Evolutionary conservation across 2,888 invertebrate species (phyloP).

Genomic region (Philopedon plagiatum): DNA sequence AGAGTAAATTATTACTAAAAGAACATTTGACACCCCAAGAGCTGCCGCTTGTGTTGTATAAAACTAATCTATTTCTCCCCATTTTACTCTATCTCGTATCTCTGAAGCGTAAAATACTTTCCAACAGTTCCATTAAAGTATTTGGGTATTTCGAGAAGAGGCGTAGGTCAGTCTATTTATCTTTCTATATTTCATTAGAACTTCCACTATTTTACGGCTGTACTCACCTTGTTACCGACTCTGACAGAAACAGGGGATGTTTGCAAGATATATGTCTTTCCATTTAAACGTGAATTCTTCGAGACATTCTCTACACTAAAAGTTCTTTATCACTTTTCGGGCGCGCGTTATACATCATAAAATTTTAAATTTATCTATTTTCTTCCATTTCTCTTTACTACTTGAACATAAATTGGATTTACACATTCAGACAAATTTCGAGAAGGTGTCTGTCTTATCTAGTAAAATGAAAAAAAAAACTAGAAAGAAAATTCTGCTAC

Average conservation of each 20-base stretch:
- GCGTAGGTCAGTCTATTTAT: not conserved
- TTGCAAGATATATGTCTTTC: constrained; percentile 14
- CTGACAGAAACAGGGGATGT: constrained; percentile 5
- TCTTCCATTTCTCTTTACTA: not conserved
- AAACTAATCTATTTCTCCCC: too few species aligned
- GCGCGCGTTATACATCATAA: not conserved
- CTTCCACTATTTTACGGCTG: not conserved
- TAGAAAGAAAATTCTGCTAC: too few species aligned
- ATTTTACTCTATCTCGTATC: too few species aligned
- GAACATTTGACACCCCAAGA: too few species aligned
- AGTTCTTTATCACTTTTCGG: not conserved
- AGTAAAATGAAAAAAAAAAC: too few species aligned
- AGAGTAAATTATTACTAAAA: too few species aligned
- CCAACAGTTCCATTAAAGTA: not conserved
- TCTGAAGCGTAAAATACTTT: too few species aligned
- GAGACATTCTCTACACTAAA: not conserved
- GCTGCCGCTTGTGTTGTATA: too few species aligned
- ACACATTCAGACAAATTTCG: too few species aligned
- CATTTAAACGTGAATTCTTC: constrained; percentile 1
- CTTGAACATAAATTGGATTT: not conserved
- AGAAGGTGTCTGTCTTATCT: too few species aligned
- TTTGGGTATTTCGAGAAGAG: not conserved
- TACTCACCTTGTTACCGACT: not conserved
- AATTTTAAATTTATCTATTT: not conserved
- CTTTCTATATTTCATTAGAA: constrained; percentile 2